Evolutionary conservation across 2,888 invertebrate genomes (phyloP), one percentile per base, ranked within the genome.

Genomic region (Drosophila mimica): DNA sequence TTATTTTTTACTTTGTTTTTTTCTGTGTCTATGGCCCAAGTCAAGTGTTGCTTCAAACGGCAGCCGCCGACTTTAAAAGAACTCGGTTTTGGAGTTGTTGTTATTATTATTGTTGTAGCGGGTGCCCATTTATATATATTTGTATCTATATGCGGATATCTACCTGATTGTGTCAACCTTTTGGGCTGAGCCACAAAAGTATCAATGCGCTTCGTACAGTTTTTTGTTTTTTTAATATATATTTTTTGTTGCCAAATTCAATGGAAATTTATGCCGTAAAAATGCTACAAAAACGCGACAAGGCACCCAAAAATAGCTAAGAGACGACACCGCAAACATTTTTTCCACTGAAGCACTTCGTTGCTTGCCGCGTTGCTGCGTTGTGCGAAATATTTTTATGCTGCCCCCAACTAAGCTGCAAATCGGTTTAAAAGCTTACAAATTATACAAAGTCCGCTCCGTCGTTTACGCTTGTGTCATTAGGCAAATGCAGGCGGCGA

Each of bases 341-440:
- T 80, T 78, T 84, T 87, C 82, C 79, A 70, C 60, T 72, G 75
- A 85, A 85, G 70, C 49, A 83, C 56, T 25, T 67, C 70, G 25
- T 69, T 58, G 56, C 40, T 40, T 56, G 56, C 25, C 25, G 25
- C 25, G 25, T 11, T 15, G n/a, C 28, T 31, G 28, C 66, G 43
- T 68, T 60, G 62, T 63, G 69, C 64, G 71, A 75, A 87, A 81
- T 87, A 88, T 81, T 84, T 85, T 31, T 20, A 51, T 69, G 70
- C 72, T 69, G 69, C 64, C 61, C 62, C 66, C 74, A 56, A 68
- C 82, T 90, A 91, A 92, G 92, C 90, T 83, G 79, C 79, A 92
- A 92, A 92, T 86, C 91, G 86, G 92, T 92, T 92, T 92, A 92
- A 88, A 81, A 85, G 91, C 91, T 92, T 91, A 91, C 83, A 89